Conservation (phyloP, 2,113 vertebrate genomes). For the Oncorhynchus clarkii region DNA sequence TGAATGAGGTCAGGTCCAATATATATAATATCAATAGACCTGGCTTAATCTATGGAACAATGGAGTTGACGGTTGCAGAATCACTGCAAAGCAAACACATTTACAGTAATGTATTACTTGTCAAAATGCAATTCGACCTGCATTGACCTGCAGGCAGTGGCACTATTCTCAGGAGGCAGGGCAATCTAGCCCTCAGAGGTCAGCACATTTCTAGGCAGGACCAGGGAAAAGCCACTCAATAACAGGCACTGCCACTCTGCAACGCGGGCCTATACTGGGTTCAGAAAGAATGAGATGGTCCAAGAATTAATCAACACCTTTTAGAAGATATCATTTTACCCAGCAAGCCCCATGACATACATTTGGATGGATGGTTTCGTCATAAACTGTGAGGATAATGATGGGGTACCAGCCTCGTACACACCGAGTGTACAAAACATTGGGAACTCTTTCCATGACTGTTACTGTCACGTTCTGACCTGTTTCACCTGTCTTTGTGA, state of each 20-base stretch:
- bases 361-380: background rate
- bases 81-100: constrained; percentile 66
- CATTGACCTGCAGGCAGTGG: constrained; percentile 59
- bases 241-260: constrained; percentile 23
- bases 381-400: constrained; percentile 5
- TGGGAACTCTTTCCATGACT: no score
- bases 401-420: constrained; percentile 27
- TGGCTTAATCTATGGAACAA: constrained; percentile 58
- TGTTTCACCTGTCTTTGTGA: no score
- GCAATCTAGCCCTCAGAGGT: constrained; percentile 65
- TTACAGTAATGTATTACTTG: constrained; percentile 72
- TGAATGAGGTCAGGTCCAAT: background rate
- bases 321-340: background rate
- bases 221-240: constrained; percentile 10
- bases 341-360: background rate
- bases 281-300: background rate
- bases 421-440: no score
- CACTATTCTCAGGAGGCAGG: constrained; percentile 46
- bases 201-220: constrained; percentile 60
- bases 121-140: constrained; percentile 46
- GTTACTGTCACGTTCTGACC: no score
- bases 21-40: background rate
- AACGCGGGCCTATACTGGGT: background rate
- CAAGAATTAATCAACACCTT: constrained; percentile 12
- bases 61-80: constrained; percentile 48